Base-by-base conservation (phyloP, 2,888 invertebrate species). In the Protula sp. region DNA sequence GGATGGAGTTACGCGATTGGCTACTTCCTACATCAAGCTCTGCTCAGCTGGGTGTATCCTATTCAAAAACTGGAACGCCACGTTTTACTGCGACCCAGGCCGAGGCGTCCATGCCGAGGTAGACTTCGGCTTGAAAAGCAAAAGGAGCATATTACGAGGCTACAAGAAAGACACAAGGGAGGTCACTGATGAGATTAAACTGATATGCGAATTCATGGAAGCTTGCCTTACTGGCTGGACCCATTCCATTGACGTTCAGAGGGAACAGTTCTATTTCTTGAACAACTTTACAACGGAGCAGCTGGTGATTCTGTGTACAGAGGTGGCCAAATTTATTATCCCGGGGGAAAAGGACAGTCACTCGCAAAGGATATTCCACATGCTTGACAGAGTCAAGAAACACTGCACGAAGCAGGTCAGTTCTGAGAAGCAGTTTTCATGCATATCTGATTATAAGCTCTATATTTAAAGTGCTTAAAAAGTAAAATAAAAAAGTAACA, bases 241-340 rank as follows among this genome's bases (percentile, higher is more conserved):
- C 9, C 24, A 67, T 1, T 67, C 72, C 57, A 68, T 74, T 14
- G 67, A 58, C 2, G 47, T 64, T 1, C 67, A 70, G 48, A 58
- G 75, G 26, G 52, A 55, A 5, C 48, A 66, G 14, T 72, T 65
- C 52, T 58, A 61, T 9, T 65, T 67, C n/a, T 66, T 76, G 54
- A 76, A 76, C 59, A 67, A 67, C 61, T 75, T 66, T 65, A 73
- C 73, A 4, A 72, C 72, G 4, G 71, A 72, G 47, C 76, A 76
- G 64, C 62, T 76, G n/a, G 73, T 76, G 3, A 69, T 73, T 29
- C 67, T 76, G 19, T 70, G 75, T 51, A 59, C 63, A 54, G 69
- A 74, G 50, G 52, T 75, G n/a, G n/a, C n/a, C n/a, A n/a, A n/a
- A n/a, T n/a, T n/a, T n/a, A n/a, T n/a, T n/a, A n/a, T n/a, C n/a